Conservation (phyloP, 2,113 vertebrate species). For the Atlantisia rogersi region DNA sequence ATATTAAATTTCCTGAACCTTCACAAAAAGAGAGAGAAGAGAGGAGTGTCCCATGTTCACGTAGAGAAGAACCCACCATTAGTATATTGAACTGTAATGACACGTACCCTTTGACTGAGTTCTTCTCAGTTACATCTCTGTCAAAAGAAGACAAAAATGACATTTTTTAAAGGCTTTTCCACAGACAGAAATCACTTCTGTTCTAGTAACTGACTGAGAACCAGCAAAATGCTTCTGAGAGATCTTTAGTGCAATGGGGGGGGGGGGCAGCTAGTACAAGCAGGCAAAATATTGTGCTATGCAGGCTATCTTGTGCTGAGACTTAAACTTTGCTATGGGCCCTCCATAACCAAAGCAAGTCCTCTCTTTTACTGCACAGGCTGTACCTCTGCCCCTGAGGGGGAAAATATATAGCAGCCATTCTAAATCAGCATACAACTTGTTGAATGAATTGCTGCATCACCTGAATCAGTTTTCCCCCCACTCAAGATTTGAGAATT, state of each 20-base stretch:
- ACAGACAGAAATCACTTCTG: neutral
- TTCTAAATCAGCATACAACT: neutral
- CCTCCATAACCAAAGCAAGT: neutral
- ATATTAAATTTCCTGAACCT: slow-evolving; percentile 98
- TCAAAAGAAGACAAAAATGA: neutral
- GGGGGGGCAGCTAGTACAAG: neutral
- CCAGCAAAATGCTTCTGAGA: neutral
- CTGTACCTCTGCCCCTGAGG: neutral
- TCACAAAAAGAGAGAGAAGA: neutral
- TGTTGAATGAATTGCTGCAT: neutral
- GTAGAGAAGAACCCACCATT: neutral
- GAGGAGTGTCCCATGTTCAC: neutral
- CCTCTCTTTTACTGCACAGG: neutral
- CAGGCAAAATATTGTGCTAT: neutral
- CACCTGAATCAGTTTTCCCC: neutral
- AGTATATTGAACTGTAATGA: neutral
- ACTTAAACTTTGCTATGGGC: neutral
- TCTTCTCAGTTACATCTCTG: slow-evolving; percentile 93
- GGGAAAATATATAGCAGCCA: neutral
- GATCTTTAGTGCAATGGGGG: neutral
- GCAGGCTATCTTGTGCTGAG: neutral
- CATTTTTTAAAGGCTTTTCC: neutral
- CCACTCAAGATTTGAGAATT: neutral
- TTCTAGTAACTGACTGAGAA: neutral
- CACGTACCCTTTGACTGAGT: slow-evolving; percentile 87